Evolutionary conservation across 2,797 vertebrate species (phyloP), one percentile per base, ranked within the genome.

Genomic region (Ptychadena robeensis): DNA sequence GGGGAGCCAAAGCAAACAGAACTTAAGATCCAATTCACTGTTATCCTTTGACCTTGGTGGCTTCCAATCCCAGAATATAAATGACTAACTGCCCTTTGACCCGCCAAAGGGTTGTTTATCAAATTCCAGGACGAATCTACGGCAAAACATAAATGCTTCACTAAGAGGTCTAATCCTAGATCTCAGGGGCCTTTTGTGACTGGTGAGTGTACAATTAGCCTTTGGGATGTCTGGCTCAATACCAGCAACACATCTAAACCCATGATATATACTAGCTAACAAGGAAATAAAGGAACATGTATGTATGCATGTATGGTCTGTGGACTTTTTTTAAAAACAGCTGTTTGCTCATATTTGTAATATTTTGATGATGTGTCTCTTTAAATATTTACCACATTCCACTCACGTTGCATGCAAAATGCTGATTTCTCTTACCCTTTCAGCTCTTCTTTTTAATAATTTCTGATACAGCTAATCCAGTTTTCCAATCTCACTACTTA

Each of bases 11-110:
- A 53, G 35, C 61, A 76, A 72, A 75, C 35, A 53, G 35, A 25
- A 32, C 32, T 64, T 37, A 9, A 67, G 72, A 31, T 61, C 44
- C 74, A 67, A 57, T 40, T 34, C 15, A 69, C 57, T 75, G 25
- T 61, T 69, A 68, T 74, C 9, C 15, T 35, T 27, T 82, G 72
- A 67, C 72, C 48, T 74, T 59, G 28, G 44, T 40, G 28, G 38
- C 70, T 32, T 28, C 37, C 38, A 11, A 40, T 25, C n/a, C 35
- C 25, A 53, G 27, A 80, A 63, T 28, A 59, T 68, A 57, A 79
- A 53, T 68, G 40, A 57, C 14, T 38, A 37, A 22, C 31, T 37
- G 32, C 22, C 66, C 32, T 70, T 10, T 70, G 48, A 79, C 68
- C 64, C 27, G 27, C 40, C 40, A 15, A 27, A 28, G 53, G 10